Percentiles rank a stretch among this genome's conserved stretches.
Evolutionary conservation across 1,140 invertebrate species (phyloP).

Genomic region (Eurosta solidaginis): DNA sequence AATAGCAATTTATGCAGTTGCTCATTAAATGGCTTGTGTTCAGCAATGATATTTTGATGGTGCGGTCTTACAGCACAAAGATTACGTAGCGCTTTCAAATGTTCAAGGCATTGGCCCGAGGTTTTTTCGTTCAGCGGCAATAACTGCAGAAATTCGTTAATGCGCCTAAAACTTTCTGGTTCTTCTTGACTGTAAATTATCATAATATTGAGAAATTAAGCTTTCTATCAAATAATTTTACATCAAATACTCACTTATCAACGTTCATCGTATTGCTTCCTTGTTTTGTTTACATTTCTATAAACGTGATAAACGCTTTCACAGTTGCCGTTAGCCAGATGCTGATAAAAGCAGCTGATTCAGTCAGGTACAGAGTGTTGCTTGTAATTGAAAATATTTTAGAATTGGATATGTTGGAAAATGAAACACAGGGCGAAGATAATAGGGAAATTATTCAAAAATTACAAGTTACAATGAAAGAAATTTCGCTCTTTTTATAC

Average conservation of each 20-base stretch:
- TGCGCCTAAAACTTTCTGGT: background rate
- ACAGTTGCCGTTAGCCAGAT: too few species aligned
- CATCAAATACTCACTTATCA: background rate
- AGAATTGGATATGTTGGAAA: too few species aligned
- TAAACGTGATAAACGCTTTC: too few species aligned
- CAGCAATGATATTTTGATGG: background rate
- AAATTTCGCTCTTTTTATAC: too few species aligned
- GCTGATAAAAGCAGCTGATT: too few species aligned
- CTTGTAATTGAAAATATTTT: too few species aligned
- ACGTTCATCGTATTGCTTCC: background rate
- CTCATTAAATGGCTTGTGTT: conserved; percentile 8
- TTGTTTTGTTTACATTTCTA: background rate
- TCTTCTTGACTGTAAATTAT: background rate
- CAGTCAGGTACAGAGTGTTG: too few species aligned
- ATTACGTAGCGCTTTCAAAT: conserved; percentile 18
- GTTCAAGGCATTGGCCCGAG: background rate
- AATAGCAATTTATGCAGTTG: conserved; percentile 20
- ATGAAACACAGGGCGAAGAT: too few species aligned
- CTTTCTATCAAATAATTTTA: too few species aligned
- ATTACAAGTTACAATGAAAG: too few species aligned
- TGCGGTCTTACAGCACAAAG: background rate
- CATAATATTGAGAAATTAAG: background rate
- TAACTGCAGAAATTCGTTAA: background rate
- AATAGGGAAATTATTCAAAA: too few species aligned
- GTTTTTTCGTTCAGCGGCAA: background rate